Base-by-base conservation (phyloP, 2,797 vertebrate species). In the Rhinophrynus dorsalis region DNA sequence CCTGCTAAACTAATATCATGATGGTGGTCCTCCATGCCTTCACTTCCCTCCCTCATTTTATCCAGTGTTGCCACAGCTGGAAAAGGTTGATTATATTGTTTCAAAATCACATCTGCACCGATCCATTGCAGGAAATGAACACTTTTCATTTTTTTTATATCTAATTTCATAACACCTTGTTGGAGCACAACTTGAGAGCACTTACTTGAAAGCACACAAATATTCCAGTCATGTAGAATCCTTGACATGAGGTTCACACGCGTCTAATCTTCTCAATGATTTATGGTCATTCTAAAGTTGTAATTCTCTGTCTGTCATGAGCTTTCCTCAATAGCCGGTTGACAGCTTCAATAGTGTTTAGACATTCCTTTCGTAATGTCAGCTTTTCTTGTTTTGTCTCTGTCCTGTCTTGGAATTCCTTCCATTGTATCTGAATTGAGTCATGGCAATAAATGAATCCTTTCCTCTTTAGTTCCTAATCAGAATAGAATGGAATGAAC, bases 291-390 rank as follows among this genome's bases (percentile, higher is more conserved):
- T 85, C 88, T 86, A 80, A 87, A 83, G 83, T 79, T 83, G 84
- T 84, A 85, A 86, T 87, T 86, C 83, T 85, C 81, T 63, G 67
- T 88, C 86, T 87, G 85, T 85, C 85, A 83, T 78, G 81, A 85
- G 77, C 78, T 82, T 82, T 84, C 83, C 74, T 83, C 82, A 71
- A 82, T 84, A 83, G 81, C 76, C 80, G 86, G 78, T 79, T 89
- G 89, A 90, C 88, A 86, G 86, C 81, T 86, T 88, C 84, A 89
- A 88, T 90, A 88, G 83, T 85, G 83, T 88, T 86, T 88, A 88
- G 85, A 85, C 85, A 81, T 62, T 86, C 85, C 83, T 87, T 85
- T 87, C 82, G 82, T 80, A 84, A 83, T 86, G 86, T 86, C 84
- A 83, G 84, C 81, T 79, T 88, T 88, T n/a, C n/a, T n/a, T 86